Base-by-base conservation (phyloP, 1,140 invertebrate species). In the Anagrus nilaparvatae region DNA sequence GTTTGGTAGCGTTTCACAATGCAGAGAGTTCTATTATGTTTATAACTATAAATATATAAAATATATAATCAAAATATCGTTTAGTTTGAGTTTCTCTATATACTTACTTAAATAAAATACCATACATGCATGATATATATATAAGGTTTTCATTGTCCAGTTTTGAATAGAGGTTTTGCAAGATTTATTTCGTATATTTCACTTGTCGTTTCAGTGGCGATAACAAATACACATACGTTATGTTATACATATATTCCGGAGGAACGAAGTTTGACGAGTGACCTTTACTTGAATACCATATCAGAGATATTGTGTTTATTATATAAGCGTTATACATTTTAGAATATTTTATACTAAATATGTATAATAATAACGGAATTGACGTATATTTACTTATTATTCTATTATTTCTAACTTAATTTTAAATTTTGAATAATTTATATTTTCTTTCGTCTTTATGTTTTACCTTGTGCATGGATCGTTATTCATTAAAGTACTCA, bases 181-280 rank as follows among this genome's bases (percentile, higher is more conserved):
- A 69, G 65, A 69, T 69, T 69, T 67, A 69, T 69, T 69, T 69
- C 66, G 65, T 67, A 65, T 65, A 67, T 66, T 69, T 69, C 63
- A 66, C 65, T 67, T 67, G 61, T 56, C 56, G 54, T 63, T 67
- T 67, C 63, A 66, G 67, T 67, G 60, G 55, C 59, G 59, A 65
- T 65, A 61, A 54, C 56, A 52, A 50, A 40, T 46, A 48, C 35
- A 49, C 33, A 47, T 38, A 46, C 46, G 47, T 51, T 50, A 45
- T n/a, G n/a, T n/a, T n/a, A 48, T 29, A 47, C 47, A 39, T 21
- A 46, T 48, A 48, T 50, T 50, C 43, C 36, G 44, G 45, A 48
- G 44, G 28, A 39, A 43, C 50, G 29, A 54, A 56, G 52, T 58
- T 58, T 54, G 52, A 54, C 50, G 46, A 52, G 44, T 54, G 48